Base-by-base conservation (phyloP, 2,888 invertebrate genomes). In the Harpagoxenus sublaevis region DNA sequence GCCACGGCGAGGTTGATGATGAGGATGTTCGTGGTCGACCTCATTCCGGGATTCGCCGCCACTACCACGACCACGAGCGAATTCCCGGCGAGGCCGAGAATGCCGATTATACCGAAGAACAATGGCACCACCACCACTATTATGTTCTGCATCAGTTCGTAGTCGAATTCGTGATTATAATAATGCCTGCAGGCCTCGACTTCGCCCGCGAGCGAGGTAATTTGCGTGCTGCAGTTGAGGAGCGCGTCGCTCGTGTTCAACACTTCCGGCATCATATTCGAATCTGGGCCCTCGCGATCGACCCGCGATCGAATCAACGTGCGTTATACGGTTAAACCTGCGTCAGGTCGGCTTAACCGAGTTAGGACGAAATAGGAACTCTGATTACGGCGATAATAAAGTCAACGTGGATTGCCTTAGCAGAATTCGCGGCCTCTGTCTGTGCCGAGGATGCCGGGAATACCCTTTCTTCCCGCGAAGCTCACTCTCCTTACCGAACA, bases 1-100 rank as follows among this genome's bases (percentile, higher is more conserved):
- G 99, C 98, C 42, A 98, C 96, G 3, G 99, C 98, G 86, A 99
- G 95, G 94, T 98, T 98, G 86, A 99, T 97, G 91, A 99, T 99
- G 45, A 99, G 96, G 63, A 98, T 96, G 95, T 99, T 99, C 70
- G 99, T 99, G 8, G 98, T 98, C 53, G 98, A 98, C 91, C 98
- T 96, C 99, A 99, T 99, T 93, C 98, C 97, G 91, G 98, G 97
- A 95, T 98, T 98, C 63, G 97, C 97, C 18, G 97, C 97, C 0
- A 99, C 98, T 15, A 99, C 98, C 78, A 98, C 95, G 45, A 99
- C 98, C 35, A 99, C 98, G 85, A 99, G 95, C 0, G 97, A 97
- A 95, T 99, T 99, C 85, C 99, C 99, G 77, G 98, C 96, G 10
- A 99, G 95, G n/a, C 99, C 99, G 55, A 98, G 97, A 48, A 98